phyloP scores from a whole-genome alignment of 2,888 invertebrate genomes.

The Xanthorhoe designata region DNA sequence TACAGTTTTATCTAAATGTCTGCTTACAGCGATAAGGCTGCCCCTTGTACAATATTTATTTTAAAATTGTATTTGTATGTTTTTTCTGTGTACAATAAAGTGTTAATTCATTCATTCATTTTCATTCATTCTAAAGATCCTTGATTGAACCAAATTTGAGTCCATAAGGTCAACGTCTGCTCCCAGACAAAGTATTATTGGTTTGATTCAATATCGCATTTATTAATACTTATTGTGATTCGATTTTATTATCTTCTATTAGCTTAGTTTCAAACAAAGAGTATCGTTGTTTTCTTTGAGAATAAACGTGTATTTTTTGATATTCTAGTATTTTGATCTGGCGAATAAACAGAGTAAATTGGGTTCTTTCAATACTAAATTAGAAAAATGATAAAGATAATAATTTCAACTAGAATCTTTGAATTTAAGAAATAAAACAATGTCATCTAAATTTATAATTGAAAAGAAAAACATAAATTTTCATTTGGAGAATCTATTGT shows the following conservation, averaged over 20 bases:
- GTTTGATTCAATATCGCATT: slow-evolving; percentile 34
- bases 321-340: neutral
- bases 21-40: no score
- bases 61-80: no score
- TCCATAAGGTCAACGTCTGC: slow-evolving; percentile 36
- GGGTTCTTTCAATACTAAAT: neutral
- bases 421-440: neutral
- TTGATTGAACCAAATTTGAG: slow-evolving; percentile 26
- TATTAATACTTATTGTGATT: slow-evolving; percentile 35
- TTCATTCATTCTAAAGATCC: neutral
- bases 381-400: neutral
- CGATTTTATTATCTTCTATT: slow-evolving; percentile 33
- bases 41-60: no score
- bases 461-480: no score
- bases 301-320: slow-evolving; percentile 1
- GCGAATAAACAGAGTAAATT: slow-evolving; percentile 2
- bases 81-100: no score
- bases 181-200: slow-evolving; percentile 32
- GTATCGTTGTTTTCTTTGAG: neutral
- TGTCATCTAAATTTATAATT: neutral
- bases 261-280: slow-evolving; percentile 15
- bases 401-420: neutral
- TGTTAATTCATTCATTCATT: no score
- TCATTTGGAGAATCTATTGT: no score
- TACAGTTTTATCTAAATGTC: no score